Conservation (phyloP, 2,113 vertebrate species). For the Pluvianellus socialis region DNA sequence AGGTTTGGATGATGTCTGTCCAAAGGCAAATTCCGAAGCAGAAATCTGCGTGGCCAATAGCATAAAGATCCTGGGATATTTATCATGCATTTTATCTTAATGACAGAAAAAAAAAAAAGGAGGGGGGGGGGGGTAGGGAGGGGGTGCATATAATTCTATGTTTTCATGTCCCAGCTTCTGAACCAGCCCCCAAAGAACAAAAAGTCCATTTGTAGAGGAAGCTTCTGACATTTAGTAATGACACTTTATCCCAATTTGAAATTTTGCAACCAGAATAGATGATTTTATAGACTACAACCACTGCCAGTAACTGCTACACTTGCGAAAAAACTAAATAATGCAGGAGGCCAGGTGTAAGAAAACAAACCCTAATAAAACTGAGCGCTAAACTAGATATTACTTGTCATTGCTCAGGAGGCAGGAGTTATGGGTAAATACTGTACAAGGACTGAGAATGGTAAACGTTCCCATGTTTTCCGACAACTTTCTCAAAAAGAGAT, state of each 20-base stretch:
- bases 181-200: not conserved
- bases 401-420: not conserved
- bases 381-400: not conserved
- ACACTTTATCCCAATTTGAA: not conserved
- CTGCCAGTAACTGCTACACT: not conserved
- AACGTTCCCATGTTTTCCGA: not conserved
- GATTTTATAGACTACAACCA: not conserved
- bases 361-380: not conserved
- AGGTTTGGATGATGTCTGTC: not conserved
- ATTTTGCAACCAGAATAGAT: not conserved
- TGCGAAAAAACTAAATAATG: not conserved
- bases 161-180: not conserved
- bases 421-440: not conserved
- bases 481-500: not conserved
- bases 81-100: not conserved
- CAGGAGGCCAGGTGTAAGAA: not conserved
- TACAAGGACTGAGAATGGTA: not conserved
- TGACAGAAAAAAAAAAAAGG: too few species aligned
- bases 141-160: not conserved
- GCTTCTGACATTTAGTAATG: not conserved
- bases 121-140: fast-evolving
- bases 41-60: not conserved
- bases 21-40: not conserved
- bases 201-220: not conserved
- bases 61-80: not conserved